These are phyloP conservation scores for Hermatobates lingyangjiaoensis DNA, from an alignment of 1,140 invertebrate genomes.

Conservation along the genomic window DNA sequence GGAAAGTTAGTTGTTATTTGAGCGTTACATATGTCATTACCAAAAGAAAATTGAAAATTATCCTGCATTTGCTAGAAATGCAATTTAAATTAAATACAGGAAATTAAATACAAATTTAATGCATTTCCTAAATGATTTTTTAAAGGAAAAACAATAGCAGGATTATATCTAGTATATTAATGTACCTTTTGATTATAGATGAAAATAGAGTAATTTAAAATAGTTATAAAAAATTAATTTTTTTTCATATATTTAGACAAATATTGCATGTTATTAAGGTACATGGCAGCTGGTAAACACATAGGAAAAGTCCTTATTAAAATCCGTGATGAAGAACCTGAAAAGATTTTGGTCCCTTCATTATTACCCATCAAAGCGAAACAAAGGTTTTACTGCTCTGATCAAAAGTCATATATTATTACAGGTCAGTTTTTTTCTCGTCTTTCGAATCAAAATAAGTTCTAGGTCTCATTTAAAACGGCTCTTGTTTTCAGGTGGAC, in stretches of 20 bases:
- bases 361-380: slow-evolving; percentile 26
- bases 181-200: neutral
- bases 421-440: slow-evolving; percentile 20
- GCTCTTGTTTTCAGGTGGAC: slow-evolving; percentile 38
- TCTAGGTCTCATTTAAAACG: neutral
- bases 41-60: too few relatives aligned
- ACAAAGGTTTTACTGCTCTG: slow-evolving; percentile 32
- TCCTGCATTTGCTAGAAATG: too few relatives aligned
- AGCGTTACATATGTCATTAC: too few relatives aligned
- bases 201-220: neutral
- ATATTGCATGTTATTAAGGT: slow-evolving; percentile 27
- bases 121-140: too few relatives aligned
- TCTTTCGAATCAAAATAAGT: neutral
- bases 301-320: slow-evolving; percentile 69
- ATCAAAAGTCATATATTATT: slow-evolving; percentile 27
- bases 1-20: too few relatives aligned
- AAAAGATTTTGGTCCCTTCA: slow-evolving; percentile 3
- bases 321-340: slow-evolving; percentile 34
- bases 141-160: too few relatives aligned
- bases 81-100: too few relatives aligned
- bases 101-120: too few relatives aligned
- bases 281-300: slow-evolving; percentile 70
- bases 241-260: too few relatives aligned
- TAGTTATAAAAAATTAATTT: neutral
- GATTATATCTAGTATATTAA: too few relatives aligned